These are phyloP conservation scores for Poeciliopsis retropinna DNA, from an alignment of 2,113 vertebrate species.

Conservation along the genomic window DNA sequence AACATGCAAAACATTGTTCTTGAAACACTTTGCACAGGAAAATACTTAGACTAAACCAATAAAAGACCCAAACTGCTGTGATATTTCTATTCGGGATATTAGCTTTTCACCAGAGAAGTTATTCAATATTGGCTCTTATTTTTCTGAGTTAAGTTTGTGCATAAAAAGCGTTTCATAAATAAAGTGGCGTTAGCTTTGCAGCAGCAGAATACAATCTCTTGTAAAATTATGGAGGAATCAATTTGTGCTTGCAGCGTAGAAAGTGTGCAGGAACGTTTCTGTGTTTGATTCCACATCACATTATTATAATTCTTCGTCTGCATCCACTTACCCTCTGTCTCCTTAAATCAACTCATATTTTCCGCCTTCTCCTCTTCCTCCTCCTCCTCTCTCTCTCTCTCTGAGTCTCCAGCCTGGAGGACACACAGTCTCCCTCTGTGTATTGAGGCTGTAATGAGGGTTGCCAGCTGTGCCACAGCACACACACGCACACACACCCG, in stretches of 20 bases:
- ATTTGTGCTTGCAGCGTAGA: background rate
- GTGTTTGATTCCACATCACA: background rate
- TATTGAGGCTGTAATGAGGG: slow-evolving; percentile 54
- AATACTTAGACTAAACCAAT: background rate
- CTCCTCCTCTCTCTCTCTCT: background rate
- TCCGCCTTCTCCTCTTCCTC: slow-evolving; percentile 4
- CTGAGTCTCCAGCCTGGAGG: slow-evolving; percentile 37
- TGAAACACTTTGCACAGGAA: background rate
- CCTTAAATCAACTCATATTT: slow-evolving; percentile 15
- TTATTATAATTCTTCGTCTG: background rate
- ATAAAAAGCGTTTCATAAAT: background rate
- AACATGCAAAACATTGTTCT: background rate
- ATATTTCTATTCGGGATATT: background rate
- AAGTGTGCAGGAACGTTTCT: slow-evolving; percentile 3
- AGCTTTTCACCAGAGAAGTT: background rate
- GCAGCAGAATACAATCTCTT: background rate
- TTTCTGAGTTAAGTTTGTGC: background rate
- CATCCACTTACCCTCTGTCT: slow-evolving; percentile 1
- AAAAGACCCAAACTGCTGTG: background rate
- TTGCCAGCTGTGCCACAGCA: slow-evolving; percentile 66
- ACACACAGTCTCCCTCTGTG: slow-evolving; percentile 41
- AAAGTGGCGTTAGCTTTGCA: background rate
- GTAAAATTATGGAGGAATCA: background rate
- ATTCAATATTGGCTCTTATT: background rate
- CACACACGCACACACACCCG: background rate